These are phyloP conservation scores for Gobio gobio DNA, from an alignment of 2,113 vertebrate species.

Conservation along the genomic window DNA sequence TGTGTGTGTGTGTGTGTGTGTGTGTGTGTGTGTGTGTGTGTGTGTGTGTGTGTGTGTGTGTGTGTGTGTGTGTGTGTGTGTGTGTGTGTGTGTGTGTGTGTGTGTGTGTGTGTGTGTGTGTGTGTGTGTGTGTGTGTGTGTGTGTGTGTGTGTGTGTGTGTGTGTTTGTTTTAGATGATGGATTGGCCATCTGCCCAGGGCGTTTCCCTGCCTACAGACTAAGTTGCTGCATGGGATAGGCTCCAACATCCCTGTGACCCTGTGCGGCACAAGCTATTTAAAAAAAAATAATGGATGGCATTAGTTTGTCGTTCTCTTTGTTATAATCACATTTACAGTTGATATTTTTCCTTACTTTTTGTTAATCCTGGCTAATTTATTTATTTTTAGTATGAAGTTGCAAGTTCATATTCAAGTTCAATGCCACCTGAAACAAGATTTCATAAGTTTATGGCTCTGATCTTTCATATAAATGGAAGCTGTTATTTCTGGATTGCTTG, in stretches of 20 bases:
- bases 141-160: no score
- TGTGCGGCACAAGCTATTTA: background rate
- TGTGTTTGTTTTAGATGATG: background rate
- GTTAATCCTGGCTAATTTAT: background rate
- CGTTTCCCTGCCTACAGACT: background rate
- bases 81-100: no score
- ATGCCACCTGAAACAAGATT: no score
- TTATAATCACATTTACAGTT: background rate
- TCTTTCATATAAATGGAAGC: no score
- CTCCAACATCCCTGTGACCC: background rate
- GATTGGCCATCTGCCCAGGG: background rate
- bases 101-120: no score
- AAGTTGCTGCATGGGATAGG: background rate
- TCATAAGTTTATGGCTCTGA: background rate
- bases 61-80: no score
- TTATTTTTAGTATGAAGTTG: background rate
- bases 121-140: no score
- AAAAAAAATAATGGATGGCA: background rate
- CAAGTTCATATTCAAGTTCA: no score
- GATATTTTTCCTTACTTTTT: background rate
- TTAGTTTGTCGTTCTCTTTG: background rate
- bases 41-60: no score
- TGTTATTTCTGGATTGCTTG: background rate
- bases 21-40: no score
- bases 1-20: no score